Evolutionary conservation across 2,797 vertebrate species (phyloP), one percentile per base, ranked within the genome.

Genomic region (Anguilla marmorata): DNA sequence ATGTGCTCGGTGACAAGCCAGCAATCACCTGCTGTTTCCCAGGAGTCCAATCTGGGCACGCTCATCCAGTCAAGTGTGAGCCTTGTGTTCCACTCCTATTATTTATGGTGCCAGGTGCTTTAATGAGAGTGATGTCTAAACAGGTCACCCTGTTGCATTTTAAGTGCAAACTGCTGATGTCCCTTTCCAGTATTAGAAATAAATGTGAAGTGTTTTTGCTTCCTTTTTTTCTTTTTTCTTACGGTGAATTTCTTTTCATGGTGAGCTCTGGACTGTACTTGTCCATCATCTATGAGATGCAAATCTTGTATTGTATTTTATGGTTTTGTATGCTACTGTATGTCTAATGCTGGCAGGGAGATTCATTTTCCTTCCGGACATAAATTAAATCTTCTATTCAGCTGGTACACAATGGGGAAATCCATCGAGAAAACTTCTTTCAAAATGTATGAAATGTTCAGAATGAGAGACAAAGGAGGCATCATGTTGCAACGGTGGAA

Each of bases 321-420:
- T 80, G 16, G 60, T 86, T 87, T 50, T 89, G 56, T 87, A 69
- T 88, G 74, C 19, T 41, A 66, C 24, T 86, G 41, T 45, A 1
- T 58, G n/a, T 52, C 2, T 14, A 14, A 2, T 19, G 33, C 37
- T 19, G n/a, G 24, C 24, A n/a, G n/a, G 1, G 9, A 4, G 74
- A 79, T 79, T 41, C 1, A 79, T 45, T 41, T 79, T 5, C 33
- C 74, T 45, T 79, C 33, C 14, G 14, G 74, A 33, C 12, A 79
- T 72, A 4, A 45, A 79, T 8, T 0, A 33, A 12, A 37, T 19
- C 8, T 30, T 72, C 11, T 33, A 72, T 30, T 79, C 74, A 79
- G 3, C 33, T 79, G 33, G 74, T 79, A 21, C n/a, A 79, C 74
- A 79, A 24, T 50, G 19, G 21, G 11, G 27, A 48, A 48, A 7